These are phyloP conservation scores for Lithodes maja DNA, from an alignment of 2,888 invertebrate genomes.

Conservation along the genomic window DNA sequence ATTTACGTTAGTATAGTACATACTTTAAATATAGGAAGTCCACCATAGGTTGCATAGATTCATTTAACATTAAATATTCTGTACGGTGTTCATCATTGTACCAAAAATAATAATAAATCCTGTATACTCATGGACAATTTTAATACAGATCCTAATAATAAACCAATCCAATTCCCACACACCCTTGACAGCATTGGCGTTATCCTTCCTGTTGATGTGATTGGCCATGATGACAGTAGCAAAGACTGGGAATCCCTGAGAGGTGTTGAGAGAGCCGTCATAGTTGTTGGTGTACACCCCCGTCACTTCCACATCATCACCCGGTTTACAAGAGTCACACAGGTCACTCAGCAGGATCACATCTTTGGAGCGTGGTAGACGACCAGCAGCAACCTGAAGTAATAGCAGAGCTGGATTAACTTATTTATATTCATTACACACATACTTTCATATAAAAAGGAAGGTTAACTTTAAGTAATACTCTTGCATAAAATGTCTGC, in stretches of 20 bases:
- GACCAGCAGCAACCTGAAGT: conserved; percentile 89
- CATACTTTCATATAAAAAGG: too few relatives aligned
- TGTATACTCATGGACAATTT: background rate
- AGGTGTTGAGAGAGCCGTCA: conserved; percentile 96
- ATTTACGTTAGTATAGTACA: too few relatives aligned
- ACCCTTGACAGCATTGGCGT: conserved; percentile 70
- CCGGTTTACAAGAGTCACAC: conserved; percentile 98
- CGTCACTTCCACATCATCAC: conserved; percentile 96
- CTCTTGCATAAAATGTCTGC: too few relatives aligned
- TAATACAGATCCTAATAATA: background rate
- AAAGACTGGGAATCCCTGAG: conserved; percentile 95
- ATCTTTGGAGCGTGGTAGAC: conserved; percentile 98
- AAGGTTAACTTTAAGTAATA: too few relatives aligned
- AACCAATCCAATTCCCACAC: too few relatives aligned
- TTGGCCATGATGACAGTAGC: conserved; percentile 98
- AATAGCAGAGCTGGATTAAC: too few relatives aligned
- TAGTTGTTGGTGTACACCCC: conserved; percentile 97
- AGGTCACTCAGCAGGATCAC: conserved; percentile 95
- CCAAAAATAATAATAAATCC: too few relatives aligned
- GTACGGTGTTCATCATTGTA: too few relatives aligned
- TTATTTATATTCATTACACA: too few relatives aligned
- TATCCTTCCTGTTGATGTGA: conserved; percentile 79
- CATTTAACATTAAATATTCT: too few relatives aligned
- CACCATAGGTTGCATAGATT: too few relatives aligned
- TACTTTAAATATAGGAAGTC: too few relatives aligned